phyloP scores from a whole-genome alignment of 2,888 invertebrate genomes.

The Vanessa cardui region DNA sequence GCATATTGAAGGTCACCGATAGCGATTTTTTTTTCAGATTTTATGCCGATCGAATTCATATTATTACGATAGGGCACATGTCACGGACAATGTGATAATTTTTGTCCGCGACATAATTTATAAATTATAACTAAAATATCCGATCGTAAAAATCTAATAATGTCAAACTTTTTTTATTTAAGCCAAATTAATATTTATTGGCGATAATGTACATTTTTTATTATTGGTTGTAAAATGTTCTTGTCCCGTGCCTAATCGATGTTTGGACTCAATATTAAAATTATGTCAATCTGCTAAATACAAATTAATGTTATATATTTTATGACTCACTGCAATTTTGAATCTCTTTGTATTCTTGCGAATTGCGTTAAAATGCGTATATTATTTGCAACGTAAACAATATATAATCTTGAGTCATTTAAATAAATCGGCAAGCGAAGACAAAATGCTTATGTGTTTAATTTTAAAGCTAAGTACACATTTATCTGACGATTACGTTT shows the following conservation, averaged over 20 bases:
- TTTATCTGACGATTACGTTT: not conserved
- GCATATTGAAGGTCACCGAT: conserved; percentile 73
- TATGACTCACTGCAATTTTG: conserved; percentile 15
- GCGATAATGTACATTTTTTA: not conserved
- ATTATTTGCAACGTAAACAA: conserved; percentile 16
- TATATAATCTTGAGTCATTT: conserved; percentile 29
- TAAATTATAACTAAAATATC: conserved; percentile 27
- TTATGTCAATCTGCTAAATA: conserved; percentile 5
- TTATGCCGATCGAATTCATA: conserved; percentile 60
- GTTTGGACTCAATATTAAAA: conserved; percentile 2
- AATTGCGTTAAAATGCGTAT: conserved; percentile 34
- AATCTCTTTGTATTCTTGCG: conserved; percentile 20
- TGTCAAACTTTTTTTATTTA: conserved; percentile 4
- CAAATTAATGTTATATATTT: conserved; percentile 3
- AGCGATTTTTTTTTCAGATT: conserved; percentile 55
- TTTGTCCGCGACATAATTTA: conserved; percentile 48
- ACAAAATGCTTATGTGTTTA: conserved; percentile 18
- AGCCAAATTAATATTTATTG: not conserved
- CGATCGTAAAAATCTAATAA: conserved; percentile 13
- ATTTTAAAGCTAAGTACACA: conserved; percentile 31
- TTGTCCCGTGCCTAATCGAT: not conserved
- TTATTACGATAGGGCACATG: conserved; percentile 55
- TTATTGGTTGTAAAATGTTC: not conserved
- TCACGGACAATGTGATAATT: conserved; percentile 67
- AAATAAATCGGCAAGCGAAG: conserved; percentile 27